A percentile compares a stretch with the other conserved stretches of the same genome.
Conservation (phyloP, 2,113 vertebrate genomes). For the Cyanoliseus patagonus region DNA sequence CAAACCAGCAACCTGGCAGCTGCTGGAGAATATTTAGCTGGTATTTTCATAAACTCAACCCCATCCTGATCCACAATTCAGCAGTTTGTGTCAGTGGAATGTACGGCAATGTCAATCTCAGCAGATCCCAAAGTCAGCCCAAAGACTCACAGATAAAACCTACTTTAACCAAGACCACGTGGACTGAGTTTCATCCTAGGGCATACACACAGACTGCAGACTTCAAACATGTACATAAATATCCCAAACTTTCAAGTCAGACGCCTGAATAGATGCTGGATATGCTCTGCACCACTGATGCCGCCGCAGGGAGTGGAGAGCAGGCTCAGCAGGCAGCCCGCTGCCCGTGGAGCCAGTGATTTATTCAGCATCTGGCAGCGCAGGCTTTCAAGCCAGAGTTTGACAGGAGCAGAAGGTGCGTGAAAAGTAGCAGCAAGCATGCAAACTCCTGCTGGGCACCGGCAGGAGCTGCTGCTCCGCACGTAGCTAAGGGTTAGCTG, state of each 20-base stretch:
- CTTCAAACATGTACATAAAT: not conserved
- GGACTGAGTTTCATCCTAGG: not conserved
- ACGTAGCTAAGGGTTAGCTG: not conserved
- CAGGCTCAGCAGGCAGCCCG: not conserved
- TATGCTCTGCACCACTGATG: accelerated
- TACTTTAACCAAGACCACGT: not conserved
- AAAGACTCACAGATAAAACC: not conserved
- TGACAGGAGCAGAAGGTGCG: not conserved
- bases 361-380: not conserved
- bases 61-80: accelerated
- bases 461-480: not conserved
- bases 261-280: accelerated
- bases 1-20: not conserved
- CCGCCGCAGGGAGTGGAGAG: not conserved
- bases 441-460: not conserved
- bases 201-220: not conserved
- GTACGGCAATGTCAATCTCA: accelerated
- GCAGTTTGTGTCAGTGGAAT: accelerated
- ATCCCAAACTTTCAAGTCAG: not conserved
- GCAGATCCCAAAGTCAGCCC: not conserved
- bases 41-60: not conserved
- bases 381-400: not conserved
- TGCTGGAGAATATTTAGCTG: not conserved
- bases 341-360: not conserved
- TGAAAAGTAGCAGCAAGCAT: not conserved